These are phyloP conservation scores for Opisthograptis luteolata DNA, from an alignment of 2,888 invertebrate species.

Conservation along the genomic window DNA sequence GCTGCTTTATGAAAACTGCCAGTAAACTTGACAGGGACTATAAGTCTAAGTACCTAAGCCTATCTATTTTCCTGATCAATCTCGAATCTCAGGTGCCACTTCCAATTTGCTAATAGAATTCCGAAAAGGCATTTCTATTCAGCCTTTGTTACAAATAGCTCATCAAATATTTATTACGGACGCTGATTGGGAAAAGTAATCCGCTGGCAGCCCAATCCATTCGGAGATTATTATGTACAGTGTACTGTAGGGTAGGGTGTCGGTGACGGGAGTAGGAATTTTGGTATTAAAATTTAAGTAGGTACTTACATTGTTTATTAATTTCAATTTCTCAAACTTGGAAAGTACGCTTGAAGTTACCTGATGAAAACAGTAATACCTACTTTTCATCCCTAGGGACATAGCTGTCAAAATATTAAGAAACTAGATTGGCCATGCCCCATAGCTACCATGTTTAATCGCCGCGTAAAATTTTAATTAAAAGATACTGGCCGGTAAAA, in stretches of 20 bases:
- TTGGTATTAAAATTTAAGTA: not conserved
- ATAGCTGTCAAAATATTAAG: no score
- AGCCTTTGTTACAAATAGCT: slow-evolving; percentile 46
- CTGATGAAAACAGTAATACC: no score
- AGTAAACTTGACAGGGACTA: not conserved
- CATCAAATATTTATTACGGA: slow-evolving; percentile 65
- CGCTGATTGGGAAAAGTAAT: slow-evolving; percentile 65
- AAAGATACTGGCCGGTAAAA: no score
- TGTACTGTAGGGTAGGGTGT: slow-evolving; percentile 42
- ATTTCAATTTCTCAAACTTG: no score
- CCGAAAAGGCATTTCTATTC: slow-evolving; percentile 36
- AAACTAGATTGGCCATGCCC: no score
- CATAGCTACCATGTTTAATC: no score
- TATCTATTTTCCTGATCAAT: slow-evolving; percentile 11
- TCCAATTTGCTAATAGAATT: slow-evolving; percentile 34
- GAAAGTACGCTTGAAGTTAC: no score
- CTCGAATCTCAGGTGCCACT: slow-evolving; percentile 34
- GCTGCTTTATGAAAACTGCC: no score
- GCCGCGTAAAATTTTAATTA: no score
- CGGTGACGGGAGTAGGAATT: slow-evolving; percentile 1
- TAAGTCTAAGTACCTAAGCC: not conserved
- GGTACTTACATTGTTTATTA: no score
- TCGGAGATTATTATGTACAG: slow-evolving; percentile 57
- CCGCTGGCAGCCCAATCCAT: slow-evolving; percentile 49
- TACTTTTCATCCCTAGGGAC: no score